Base-by-base conservation (phyloP, 2,797 vertebrate species). In the Poeciliopsis infans region DNA sequence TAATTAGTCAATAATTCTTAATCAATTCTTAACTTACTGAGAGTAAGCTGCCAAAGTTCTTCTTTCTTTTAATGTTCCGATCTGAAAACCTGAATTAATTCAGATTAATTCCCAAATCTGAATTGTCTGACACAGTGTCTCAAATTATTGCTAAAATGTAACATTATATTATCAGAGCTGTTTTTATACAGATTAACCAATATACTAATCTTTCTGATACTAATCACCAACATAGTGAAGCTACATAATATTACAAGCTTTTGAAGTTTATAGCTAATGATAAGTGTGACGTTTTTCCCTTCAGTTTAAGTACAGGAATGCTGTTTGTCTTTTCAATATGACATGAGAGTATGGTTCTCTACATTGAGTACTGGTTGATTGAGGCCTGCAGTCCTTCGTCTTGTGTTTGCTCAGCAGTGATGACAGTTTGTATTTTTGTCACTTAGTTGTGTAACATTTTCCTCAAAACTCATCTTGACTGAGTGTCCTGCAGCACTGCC, bases 361-460 rank as follows among this genome's bases (percentile, higher is more conserved):
- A 68, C 70, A 75, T 11, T 11, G 43, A 28, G 13, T 49, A 36
- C 18, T 39, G 25, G 16, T 49, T 49, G 25, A 43, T 31, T 47
- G 31, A 47, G 8, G 75, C 51, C 16, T 68, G 28, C 23, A 10
- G 8, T 75, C 18, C 23, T 61, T 66, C 72, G 2, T 0, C 15
- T 72, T 41, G 3, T 15, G 1, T 20, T 61, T 45, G 49, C 57
- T 76, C n/a, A 31, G 57, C 15, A 4, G 25, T 7, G 7, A 71
- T 76, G 71, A 59, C 28, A 28, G 76, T 72, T 41, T 23, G 43
- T 2, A 46, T 7, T 78, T 23, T 13, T 47, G 33, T 61, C 25
- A 10, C 66, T 18, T 5, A 69, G 80, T 92, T 90, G 77, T 84
- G 76, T 83, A 90, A 89, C 74, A 20, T 59, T 74, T 85, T 69